A percentile compares a stretch with the other conserved stretches of the same genome.
phyloP scores from a whole-genome alignment of 2,113 vertebrate genomes.

The Calonectris borealis region DNA sequence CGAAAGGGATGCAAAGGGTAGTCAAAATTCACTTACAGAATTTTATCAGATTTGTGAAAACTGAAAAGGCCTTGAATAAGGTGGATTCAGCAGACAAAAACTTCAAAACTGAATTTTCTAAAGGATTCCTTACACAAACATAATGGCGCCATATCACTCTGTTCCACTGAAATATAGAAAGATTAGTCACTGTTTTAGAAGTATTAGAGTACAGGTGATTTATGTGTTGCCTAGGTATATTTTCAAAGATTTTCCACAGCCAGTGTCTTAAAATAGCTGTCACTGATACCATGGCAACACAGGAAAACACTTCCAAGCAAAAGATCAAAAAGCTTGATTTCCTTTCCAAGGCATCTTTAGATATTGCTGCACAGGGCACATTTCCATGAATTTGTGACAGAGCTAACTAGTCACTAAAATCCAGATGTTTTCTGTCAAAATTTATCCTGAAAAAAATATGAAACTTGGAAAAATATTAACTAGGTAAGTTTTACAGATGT shows the following conservation, averaged over 20 bases:
- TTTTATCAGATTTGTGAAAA: neutral
- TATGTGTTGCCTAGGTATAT: slow-evolving; percentile 32
- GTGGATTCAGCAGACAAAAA: neutral
- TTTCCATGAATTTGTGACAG: slow-evolving; percentile 17
- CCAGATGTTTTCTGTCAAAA: slow-evolving; percentile 48
- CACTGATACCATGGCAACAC: slow-evolving; percentile 44
- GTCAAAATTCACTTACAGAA: neutral
- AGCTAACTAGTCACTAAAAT: neutral
- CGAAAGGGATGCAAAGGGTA: neutral
- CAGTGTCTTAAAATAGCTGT: neutral
- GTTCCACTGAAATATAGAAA: neutral
- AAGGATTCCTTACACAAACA: neutral
- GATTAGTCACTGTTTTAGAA: neutral
- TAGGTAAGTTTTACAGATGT: neutral
- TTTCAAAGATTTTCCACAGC: slow-evolving; percentile 6
- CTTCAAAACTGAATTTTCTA: neutral
- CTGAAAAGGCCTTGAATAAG: neutral
- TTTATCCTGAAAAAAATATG: neutral
- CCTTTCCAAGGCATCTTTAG: slow-evolving; percentile 26
- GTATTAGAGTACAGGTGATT: slow-evolving; percentile 4
- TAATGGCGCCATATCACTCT: neutral
- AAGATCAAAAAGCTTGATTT: slow-evolving; percentile 48
- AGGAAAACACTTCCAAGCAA: slow-evolving; percentile 46
- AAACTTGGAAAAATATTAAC: neutral
- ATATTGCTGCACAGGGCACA: neutral